These are phyloP conservation scores for Carcharodon carcharias DNA, from an alignment of 2,797 vertebrate species.

Conservation along the genomic window DNA sequence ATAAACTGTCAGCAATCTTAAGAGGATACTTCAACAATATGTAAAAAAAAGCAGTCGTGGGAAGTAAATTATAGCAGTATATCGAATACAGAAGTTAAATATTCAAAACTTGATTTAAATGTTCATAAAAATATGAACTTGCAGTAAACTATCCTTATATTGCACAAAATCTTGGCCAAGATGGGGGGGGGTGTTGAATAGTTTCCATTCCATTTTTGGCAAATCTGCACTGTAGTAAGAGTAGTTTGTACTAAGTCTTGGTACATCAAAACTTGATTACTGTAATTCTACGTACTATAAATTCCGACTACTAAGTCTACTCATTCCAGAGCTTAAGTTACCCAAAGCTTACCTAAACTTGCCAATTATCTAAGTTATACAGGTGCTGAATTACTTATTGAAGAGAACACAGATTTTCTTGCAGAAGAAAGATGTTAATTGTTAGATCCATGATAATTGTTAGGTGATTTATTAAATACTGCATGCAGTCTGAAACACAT, in stretches of 20 bases:
- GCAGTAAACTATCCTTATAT: slow-evolving; percentile 1
- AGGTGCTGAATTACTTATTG: background rate
- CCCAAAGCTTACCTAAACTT: background rate
- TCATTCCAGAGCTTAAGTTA: background rate
- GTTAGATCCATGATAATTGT: background rate
- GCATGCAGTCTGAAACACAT: background rate
- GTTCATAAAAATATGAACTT: background rate
- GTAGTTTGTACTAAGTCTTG: background rate
- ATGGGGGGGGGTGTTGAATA: background rate
- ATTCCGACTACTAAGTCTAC: background rate
- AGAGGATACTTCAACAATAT: background rate
- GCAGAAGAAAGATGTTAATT: background rate
- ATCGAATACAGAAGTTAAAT: background rate
- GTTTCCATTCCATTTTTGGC: slow-evolving; percentile 36
- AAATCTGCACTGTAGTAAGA: background rate
- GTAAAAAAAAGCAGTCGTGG: background rate
- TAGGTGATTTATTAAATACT: background rate
- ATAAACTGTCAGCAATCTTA: background rate
- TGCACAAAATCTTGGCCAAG: slow-evolving; percentile 9
- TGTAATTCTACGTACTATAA: background rate
- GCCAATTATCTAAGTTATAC: background rate
- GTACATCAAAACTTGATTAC: slow-evolving; percentile 8
- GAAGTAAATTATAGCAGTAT: background rate
- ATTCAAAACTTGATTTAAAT: background rate
- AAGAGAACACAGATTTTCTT: background rate